Conservation (phyloP, 2,888 invertebrate species). For the Sepiola atlantica region DNA sequence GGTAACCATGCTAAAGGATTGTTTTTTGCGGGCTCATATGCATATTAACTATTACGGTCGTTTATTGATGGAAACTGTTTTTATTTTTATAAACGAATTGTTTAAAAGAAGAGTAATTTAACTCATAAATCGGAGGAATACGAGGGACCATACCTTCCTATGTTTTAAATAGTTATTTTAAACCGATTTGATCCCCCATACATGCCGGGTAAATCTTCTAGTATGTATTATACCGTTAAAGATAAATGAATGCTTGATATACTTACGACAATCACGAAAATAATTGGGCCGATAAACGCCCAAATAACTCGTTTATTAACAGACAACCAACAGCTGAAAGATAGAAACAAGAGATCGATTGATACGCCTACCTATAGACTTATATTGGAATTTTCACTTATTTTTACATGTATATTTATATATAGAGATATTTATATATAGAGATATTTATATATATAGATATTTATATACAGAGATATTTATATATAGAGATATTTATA, state of each 20-base stretch:
- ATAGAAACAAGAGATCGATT: not conserved
- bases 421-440: too few species aligned
- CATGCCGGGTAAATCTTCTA: too few species aligned
- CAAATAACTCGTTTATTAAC: not conserved
- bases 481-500: too few species aligned
- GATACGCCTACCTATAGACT: not conserved
- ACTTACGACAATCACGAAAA: not conserved
- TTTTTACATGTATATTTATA: too few species aligned
- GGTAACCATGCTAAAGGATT: too few species aligned
- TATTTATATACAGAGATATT: too few species aligned
- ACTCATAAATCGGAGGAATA: too few species aligned
- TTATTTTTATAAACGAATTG: not conserved
- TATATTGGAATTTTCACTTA: too few species aligned
- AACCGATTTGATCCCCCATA: too few species aligned
- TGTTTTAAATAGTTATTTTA: not conserved
- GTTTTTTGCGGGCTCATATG: too few species aligned
- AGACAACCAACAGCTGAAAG: not conserved
- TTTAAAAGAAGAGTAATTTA: not conserved
- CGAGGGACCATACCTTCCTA: not conserved
- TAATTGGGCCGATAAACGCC: not conserved
- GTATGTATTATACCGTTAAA: not conserved
- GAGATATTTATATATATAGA: too few species aligned
- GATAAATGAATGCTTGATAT: not conserved
- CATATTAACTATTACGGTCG: not conserved
- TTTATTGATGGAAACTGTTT: not conserved